Evolutionary conservation across 2,113 vertebrate genomes (phyloP), one percentile per base, ranked within the genome.

Genomic region (Pleuronectes platessa): DNA sequence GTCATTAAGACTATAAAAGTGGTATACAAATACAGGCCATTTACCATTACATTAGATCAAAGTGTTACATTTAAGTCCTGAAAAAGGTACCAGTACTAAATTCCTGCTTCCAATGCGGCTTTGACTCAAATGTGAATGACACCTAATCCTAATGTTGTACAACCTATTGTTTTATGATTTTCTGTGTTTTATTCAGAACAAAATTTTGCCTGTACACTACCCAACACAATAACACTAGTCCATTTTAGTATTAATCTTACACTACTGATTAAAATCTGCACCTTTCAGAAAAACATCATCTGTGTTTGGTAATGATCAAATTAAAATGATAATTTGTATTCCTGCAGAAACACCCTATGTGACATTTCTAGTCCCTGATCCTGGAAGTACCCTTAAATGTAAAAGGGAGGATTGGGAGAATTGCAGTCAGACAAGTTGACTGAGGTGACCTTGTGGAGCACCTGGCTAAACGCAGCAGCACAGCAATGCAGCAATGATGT

Each of bases 381-480:
- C 15, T n/a, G 37, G 17, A 42, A 8, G 59, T 31, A 49, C 49
- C 49, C 66, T 64, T 74, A 27, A 40, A 20, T 13, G 47, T 10
- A 40, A 62, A 27, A 24, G 35, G 40, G 47, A 65, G 68, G 26
- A 64, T 61, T 27, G 37, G 47, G 27, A 63, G 24, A 17, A 62
- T 17, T 75, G n/a, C 61, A 78, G 66, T 76, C 37, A 76, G 51
- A 31, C 31, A 7, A 7, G 31, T 31, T 31, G 31, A 74, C 69
- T 65, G 55, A 3, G 59, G 56, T 86, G 83, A 86, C 87, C 84
- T 86, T 86, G 84, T 78, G 74, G 72, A 68, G 79, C 65, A 83
- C 86, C 83, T 88, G 83, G 70, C 56, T 67, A 76, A 79, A 76
- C 70, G 81, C 83, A 81, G 76, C 12, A 42, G 40, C 86, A 65